These are phyloP conservation scores for Sympetrum striolatum DNA, from an alignment of 2,888 invertebrate genomes.

Conservation along the genomic window DNA sequence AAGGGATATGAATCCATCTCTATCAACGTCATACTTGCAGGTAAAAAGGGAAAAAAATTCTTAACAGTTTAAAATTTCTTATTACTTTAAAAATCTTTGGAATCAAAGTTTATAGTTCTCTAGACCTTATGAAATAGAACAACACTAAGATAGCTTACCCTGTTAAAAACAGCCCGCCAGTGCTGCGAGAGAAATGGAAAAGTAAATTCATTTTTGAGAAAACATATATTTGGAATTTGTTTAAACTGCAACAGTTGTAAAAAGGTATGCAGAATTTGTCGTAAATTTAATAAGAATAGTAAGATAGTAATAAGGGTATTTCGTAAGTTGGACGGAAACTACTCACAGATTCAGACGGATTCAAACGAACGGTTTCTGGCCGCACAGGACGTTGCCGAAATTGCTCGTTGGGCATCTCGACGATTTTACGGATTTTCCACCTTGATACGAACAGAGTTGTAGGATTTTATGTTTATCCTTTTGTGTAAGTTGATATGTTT, in stretches of 20 bases:
- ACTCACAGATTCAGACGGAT: constrained; percentile 35
- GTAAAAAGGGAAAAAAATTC: background rate
- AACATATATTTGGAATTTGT: background rate
- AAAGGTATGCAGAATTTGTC: background rate
- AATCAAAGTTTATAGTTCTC: background rate
- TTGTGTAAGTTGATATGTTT: no score
- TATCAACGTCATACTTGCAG: constrained; percentile 47
- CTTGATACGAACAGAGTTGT: no score
- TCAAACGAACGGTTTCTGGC: constrained; percentile 38
- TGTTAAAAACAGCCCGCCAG: constrained; percentile 64
- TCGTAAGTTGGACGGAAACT: background rate
- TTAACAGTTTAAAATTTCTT: background rate
- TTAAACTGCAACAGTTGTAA: background rate
- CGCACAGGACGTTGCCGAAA: background rate
- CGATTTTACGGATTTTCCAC: background rate
- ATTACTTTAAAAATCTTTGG: background rate
- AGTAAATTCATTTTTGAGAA: constrained; percentile 49
- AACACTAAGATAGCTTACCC: constrained; percentile 57
- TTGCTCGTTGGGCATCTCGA: background rate
- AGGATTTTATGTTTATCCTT: no score
- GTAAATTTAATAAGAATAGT: background rate
- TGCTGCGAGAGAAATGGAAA: constrained; percentile 60
- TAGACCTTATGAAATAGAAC: no score
- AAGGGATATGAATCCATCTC: constrained; percentile 48
- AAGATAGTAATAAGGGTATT: background rate